These are phyloP conservation scores for Clytia hemisphaerica DNA, from an alignment of 30 jellyfish, hydroid and myxozoan genomes.

Conservation along the genomic window DNA sequence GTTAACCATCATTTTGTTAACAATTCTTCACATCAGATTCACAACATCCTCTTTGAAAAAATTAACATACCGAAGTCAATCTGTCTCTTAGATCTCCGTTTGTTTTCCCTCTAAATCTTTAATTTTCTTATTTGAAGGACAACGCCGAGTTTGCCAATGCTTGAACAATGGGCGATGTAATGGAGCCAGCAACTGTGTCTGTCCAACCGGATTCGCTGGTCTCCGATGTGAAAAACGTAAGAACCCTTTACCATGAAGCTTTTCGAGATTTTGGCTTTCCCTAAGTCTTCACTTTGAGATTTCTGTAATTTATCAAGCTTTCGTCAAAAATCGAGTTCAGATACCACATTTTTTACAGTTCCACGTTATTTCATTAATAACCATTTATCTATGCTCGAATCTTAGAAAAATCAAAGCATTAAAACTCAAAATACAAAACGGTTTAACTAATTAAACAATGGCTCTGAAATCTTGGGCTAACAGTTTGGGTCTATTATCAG, in stretches of 20 bases:
- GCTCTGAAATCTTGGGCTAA: background rate
- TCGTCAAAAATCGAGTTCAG: background rate
- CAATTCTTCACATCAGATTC: no score
- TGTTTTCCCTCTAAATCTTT: no score
- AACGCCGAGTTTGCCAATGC: no score
- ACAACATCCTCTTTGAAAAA: no score
- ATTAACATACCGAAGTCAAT: no score
- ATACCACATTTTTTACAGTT: no score
- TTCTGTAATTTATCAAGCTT: background rate
- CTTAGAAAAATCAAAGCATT: no score
- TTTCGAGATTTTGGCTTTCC: background rate
- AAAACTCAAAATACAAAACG: no score
- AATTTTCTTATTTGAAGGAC: no score
- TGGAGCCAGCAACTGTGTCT: slow-evolving; percentile 83
- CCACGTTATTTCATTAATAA: background rate
- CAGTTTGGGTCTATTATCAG: background rate
- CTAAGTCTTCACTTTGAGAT: background rate
- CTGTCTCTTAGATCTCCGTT: no score
- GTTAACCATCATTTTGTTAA: no score
- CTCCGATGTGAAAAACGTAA: slow-evolving; percentile 73
- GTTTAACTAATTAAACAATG: background rate
- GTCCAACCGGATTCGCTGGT: slow-evolving; percentile 91
- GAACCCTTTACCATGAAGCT: background rate
- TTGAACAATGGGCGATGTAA: slow-evolving; percentile 82
- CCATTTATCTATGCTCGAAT: no score